Percentiles rank a stretch among this genome's conserved stretches.
Conservation (phyloP, 2,797 vertebrate species). For the Dromococcyx pavoninus region DNA sequence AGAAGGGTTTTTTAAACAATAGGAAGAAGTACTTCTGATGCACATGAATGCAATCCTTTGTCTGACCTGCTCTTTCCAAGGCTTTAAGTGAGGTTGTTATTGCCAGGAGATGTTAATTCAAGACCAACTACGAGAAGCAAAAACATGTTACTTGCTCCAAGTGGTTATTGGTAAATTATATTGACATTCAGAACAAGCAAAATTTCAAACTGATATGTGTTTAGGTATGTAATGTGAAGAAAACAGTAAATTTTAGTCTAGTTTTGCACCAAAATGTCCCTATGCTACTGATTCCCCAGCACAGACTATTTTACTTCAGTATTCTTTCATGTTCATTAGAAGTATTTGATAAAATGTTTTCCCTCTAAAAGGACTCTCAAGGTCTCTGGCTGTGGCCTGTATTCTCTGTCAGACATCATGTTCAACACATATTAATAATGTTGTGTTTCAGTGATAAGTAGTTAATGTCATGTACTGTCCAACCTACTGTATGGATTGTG, state of each 20-base stretch:
- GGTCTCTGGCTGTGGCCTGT: slow-evolving; percentile 27
- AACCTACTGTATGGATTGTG: neutral
- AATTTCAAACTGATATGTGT: neutral
- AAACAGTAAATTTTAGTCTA: neutral
- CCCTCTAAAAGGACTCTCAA: slow-evolving; percentile 10
- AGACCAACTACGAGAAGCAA: neutral
- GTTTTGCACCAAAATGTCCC: neutral
- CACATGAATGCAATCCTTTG: neutral
- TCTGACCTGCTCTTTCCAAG: neutral
- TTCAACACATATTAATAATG: slow-evolving; percentile 30
- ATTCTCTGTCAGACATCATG: neutral
- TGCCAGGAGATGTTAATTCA: neutral
- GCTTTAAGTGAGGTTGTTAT: neutral
- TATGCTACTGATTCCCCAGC: neutral
- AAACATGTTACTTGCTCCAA: neutral
- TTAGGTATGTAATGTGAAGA: neutral
- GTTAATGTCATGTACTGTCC: neutral
- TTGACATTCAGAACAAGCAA: neutral
- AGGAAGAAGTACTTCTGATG: neutral
- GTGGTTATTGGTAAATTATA: neutral
- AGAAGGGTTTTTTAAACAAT: neutral
- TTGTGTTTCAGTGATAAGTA: neutral
- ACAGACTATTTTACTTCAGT: neutral
- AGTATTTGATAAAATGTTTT: slow-evolving; percentile 23
- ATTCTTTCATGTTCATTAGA: neutral